Base-by-base conservation (phyloP, 2,797 vertebrate species). In the Tamandua tetradactyla region DNA sequence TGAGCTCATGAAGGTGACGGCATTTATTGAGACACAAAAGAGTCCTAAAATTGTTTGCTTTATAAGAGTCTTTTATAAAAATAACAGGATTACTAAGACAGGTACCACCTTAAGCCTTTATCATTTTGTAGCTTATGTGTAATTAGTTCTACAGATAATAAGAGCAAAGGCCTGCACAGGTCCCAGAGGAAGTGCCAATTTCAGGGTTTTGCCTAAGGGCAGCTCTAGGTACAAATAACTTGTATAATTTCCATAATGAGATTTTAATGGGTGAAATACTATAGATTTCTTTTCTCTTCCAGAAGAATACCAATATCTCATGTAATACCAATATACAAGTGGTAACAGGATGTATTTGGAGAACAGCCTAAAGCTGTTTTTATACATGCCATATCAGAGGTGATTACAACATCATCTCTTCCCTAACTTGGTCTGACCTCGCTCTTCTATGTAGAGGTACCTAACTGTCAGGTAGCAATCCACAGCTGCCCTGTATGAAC, bases 191-290 rank as follows among this genome's bases (percentile, higher is more conserved):
- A 90, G 40, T 0, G 14, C 27, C 30, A 74, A 74, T 44, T 92
- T 87, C 27, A 93, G 52, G 18, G 79, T 74, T 88, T 85, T 88
- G 85, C 78, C 79, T 76, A n/a, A 5, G 47, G 87, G 42, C 20
- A 95, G 37, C 72, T 61, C 44, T 74, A 44, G 66, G 11, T 88
- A 92, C 12, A 76, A 78, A 93, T 86, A 89, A 55, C 20, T 71
- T 81, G 12, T 71, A 5, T 95, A 92, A 92, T 93, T 90, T 91
- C 61, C 57, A 61, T 86, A 94, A 64, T 61, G 72, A 27, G 52
- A 94, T 79, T 96, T 92, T 96, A 96, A 92, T 80, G 49, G 20
- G 7, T 93, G 87, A 88, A 94, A 83, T 1, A 64, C 68, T 32
- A 17, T 23, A 27, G 13, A 78, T 79, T 68, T 81, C 86, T 47